A percentile compares a stretch with the other conserved stretches of the same genome.
These are phyloP conservation scores for Macaca mulatta DNA, from an alignment of 2,113 vertebrate species.

Conservation along the genomic window DNA sequence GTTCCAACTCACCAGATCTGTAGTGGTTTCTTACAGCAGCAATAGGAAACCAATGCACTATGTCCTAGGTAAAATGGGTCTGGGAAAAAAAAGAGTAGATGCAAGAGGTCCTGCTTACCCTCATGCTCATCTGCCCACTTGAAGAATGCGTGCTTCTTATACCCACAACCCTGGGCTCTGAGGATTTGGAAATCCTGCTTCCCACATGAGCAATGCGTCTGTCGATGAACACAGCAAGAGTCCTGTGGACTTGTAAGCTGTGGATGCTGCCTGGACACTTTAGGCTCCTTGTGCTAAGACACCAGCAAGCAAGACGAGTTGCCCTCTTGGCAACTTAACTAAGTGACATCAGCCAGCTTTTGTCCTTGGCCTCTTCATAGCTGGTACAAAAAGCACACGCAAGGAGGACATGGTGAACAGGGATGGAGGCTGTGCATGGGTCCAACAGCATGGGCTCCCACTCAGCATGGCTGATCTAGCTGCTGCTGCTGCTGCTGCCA, in stretches of 20 bases:
- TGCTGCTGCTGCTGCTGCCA: too few species aligned
- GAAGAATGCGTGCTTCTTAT: background rate
- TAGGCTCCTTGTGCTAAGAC: background rate
- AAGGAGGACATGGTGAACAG: background rate
- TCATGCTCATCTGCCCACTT: background rate
- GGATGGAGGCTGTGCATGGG: background rate
- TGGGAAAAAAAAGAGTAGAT: background rate
- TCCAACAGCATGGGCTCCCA: accelerated
- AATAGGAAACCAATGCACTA: background rate
- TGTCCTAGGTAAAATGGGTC: background rate
- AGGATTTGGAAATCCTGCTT: background rate
- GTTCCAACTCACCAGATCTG: background rate
- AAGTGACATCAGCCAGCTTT: background rate
- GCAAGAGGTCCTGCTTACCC: background rate
- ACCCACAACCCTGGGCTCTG: background rate
- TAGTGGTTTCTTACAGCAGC: background rate
- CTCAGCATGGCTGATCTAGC: too few species aligned
- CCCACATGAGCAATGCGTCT: background rate
- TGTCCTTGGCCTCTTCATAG: background rate
- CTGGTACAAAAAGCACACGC: background rate
- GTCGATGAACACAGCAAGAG: background rate
- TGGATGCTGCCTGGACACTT: background rate
- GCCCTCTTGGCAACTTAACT: background rate
- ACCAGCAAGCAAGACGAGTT: background rate
- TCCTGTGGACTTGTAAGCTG: background rate